phyloP scores from a whole-genome alignment of 2,797 vertebrate genomes.

The Rhyacichthys aspro region DNA sequence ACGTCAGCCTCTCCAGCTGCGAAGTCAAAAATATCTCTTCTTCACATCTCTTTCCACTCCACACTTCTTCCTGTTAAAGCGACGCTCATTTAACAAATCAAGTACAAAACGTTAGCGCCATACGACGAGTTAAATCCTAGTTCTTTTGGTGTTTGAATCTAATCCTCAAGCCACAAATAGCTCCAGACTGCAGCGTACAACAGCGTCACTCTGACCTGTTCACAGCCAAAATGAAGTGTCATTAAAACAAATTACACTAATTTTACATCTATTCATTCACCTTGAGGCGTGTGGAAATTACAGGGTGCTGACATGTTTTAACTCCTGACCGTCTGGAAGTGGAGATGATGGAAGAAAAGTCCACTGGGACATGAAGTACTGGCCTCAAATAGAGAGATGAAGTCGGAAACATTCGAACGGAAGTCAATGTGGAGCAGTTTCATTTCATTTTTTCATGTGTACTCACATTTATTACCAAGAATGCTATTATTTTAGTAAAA shows the following conservation, averaged over 20 bases:
- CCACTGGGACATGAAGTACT: no score
- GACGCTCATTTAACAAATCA: constrained; percentile 9
- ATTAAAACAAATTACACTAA: constrained; percentile 19
- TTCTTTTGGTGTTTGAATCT: not conserved
- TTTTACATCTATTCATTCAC: constrained; percentile 10
- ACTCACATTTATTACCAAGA: no score
- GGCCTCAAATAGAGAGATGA: no score
- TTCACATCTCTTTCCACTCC: constrained; percentile 19
- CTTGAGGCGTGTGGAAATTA: constrained; percentile 11
- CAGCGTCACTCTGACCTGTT: not conserved
- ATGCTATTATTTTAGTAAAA: no score
- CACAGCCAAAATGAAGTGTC: constrained; percentile 4
- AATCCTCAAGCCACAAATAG: constrained; percentile 2
- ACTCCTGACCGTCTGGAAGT: not conserved
- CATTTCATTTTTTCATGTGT: no score
- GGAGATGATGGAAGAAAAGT: not conserved
- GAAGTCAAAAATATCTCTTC: constrained; percentile 54
- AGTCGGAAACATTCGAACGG: no score
- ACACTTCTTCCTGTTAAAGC: constrained; percentile 5
- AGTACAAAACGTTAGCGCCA: not conserved
- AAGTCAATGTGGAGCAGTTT: no score
- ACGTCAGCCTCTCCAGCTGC: constrained; percentile 35
- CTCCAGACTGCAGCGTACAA: not conserved
- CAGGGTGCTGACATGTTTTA: constrained; percentile 1
- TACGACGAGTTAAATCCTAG: no score